Percentiles rank a stretch among this genome's conserved stretches.
phyloP scores from a whole-genome alignment of 1,140 invertebrate species.

The Bradysia coprophila region DNA sequence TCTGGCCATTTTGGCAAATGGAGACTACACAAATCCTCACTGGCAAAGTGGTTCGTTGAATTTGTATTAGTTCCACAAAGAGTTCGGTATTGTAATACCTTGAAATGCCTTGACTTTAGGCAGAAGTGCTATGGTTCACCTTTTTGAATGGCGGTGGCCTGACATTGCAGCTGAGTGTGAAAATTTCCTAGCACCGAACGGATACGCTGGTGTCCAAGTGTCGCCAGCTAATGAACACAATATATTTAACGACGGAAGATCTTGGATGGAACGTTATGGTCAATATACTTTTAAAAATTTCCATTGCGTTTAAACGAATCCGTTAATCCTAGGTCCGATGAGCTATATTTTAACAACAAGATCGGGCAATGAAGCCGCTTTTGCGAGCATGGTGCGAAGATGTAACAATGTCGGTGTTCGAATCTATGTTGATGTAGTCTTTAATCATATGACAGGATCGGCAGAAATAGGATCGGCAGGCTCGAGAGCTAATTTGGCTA shows the following conservation, averaged over 20 bases:
- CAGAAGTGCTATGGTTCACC: slow-evolving; percentile 49
- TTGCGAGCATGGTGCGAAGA: slow-evolving; percentile 44
- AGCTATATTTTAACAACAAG: slow-evolving; percentile 55
- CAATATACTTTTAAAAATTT: too few species aligned
- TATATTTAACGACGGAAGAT: not conserved
- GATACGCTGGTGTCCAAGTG: slow-evolving; percentile 56
- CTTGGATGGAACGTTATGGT: slow-evolving; percentile 1
- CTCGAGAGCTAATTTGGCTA: slow-evolving; percentile 23
- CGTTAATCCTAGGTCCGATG: too few species aligned
- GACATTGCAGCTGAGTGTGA: slow-evolving; percentile 64
- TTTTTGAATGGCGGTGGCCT: slow-evolving; percentile 57
- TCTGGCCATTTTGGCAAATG: too few species aligned
- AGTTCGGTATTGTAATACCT: too few species aligned
- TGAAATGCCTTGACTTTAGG: too few species aligned
- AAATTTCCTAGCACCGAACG: slow-evolving; percentile 44
- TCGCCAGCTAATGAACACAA: not conserved
- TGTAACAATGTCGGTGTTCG: slow-evolving; percentile 50
- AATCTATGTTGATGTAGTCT: slow-evolving; percentile 48
- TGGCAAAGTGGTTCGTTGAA: too few species aligned
- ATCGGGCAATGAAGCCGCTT: slow-evolving; percentile 45
- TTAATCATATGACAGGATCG: slow-evolving; percentile 54
- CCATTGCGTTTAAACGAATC: too few species aligned
- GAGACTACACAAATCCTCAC: too few species aligned
- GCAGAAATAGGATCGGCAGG: slow-evolving; percentile 28
- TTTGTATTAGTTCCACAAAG: too few species aligned